These are phyloP conservation scores for Amazonetta brasiliensis DNA, from an alignment of 2,797 vertebrate genomes.

Conservation along the genomic window DNA sequence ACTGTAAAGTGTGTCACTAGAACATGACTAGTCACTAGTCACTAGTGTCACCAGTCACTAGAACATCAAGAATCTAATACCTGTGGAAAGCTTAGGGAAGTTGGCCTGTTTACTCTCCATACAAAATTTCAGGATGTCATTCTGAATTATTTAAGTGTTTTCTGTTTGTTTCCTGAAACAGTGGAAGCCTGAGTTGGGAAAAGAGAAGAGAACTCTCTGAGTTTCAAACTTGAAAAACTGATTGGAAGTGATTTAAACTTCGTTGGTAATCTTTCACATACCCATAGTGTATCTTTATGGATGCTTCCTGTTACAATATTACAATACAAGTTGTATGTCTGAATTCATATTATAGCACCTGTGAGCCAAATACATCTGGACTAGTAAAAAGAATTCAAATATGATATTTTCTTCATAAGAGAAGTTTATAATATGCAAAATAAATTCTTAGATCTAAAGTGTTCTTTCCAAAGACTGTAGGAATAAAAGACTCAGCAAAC, in stretches of 20 bases:
- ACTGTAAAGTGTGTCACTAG: not conserved
- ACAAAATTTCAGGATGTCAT: not conserved
- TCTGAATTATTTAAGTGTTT: conserved; percentile 17
- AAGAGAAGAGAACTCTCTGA: not conserved
- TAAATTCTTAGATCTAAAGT: not conserved
- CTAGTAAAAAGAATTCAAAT: conserved; percentile 15
- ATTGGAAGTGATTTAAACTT: not conserved
- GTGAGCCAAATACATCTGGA: not conserved
- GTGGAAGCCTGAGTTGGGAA: not conserved
- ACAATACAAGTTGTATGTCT: not conserved
- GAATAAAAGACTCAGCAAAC: not conserved
- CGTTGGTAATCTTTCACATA: not conserved
- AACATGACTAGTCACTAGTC: not conserved
- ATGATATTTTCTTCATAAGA: not conserved
- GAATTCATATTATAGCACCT: conserved; percentile 12
- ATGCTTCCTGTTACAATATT: conserved; percentile 6
- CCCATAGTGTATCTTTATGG: not conserved
- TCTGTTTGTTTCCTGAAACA: conserved; percentile 17
- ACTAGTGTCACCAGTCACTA: not conserved
- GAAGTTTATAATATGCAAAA: not conserved
- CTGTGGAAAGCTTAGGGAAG: not conserved
- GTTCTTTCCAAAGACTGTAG: not conserved
- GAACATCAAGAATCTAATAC: not conserved
- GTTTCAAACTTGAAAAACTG: conserved; percentile 2
- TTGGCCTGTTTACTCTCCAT: not conserved